phyloP scores from a whole-genome alignment of 2,888 invertebrate species.

The Apamea epomidion region DNA sequence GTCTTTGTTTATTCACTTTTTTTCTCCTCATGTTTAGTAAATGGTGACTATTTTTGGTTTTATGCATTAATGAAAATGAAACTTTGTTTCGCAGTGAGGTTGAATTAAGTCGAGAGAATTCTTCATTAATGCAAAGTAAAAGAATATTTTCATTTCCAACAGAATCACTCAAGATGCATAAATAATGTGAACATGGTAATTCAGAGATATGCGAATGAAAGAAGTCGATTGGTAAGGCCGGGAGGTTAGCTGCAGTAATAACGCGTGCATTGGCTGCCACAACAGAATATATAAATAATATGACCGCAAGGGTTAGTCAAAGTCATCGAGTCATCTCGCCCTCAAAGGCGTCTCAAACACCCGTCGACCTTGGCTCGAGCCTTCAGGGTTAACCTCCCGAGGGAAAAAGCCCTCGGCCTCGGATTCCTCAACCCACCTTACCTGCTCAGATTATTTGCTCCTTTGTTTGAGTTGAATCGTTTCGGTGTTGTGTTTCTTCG shows the following conservation, averaged over 20 bases:
- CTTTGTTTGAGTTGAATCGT: constrained; percentile 73
- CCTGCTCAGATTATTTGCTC: constrained; percentile 75
- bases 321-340: constrained; percentile 84
- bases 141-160: constrained; percentile 13
- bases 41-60: constrained; percentile 10
- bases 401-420: constrained; percentile 81
- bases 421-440: constrained; percentile 79
- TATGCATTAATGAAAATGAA: not conserved
- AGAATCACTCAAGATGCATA: constrained; percentile 18
- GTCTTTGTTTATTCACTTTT: constrained; percentile 25
- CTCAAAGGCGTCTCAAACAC: constrained; percentile 82
- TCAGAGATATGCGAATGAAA: constrained; percentile 55
- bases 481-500: constrained; percentile 63
- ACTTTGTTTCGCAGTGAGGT: not conserved
- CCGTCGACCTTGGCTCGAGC: constrained; percentile 82
- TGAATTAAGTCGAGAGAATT: constrained; percentile 27
- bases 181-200: constrained; percentile 40
- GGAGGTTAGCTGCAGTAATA: constrained; percentile 74
- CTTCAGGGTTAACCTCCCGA: constrained; percentile 84
- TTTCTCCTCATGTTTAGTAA: constrained; percentile 36
- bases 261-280: constrained; percentile 81
- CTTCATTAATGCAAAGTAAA: constrained; percentile 20
- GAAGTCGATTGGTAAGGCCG: constrained; percentile 59
- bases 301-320: constrained; percentile 82
- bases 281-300: constrained; percentile 75